Evolutionary conservation across 2,113 vertebrate genomes (phyloP).

Genomic region (Heterotis niloticus): DNA sequence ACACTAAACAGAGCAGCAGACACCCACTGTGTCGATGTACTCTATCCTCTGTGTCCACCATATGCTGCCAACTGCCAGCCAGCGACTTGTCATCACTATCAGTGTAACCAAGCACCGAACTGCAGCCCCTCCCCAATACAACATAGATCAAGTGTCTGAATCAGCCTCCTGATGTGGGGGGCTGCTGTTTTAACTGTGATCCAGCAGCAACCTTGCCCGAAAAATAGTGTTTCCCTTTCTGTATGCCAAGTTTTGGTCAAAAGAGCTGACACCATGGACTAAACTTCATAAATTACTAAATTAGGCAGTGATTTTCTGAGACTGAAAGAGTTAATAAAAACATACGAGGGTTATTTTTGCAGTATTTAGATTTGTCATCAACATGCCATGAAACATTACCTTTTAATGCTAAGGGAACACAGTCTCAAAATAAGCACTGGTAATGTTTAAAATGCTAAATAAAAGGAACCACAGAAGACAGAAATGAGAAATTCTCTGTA

Average conservation of each 20-base stretch:
- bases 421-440: not conserved
- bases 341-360: not conserved
- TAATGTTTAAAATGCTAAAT: not conserved
- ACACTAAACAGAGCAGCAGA: not conserved
- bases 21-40: not conserved
- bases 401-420: not conserved
- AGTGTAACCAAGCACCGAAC: slow-evolving; percentile 21
- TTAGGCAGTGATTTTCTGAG: slow-evolving; percentile 4
- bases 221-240: not conserved
- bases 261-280: slow-evolving; percentile 7
- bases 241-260: slow-evolving; percentile 3
- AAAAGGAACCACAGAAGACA: not conserved
- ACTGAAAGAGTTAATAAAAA: slow-evolving; percentile 5
- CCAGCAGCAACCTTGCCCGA: not conserved
- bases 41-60: slow-evolving; percentile 1
- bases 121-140: not conserved
- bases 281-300: slow-evolving; percentile 7
- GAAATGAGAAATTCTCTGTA: not conserved
- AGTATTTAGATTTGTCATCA: slow-evolving; percentile 14
- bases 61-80: slow-evolving; percentile 11
- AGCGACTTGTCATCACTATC: slow-evolving; percentile 13
- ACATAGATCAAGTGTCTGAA: not conserved
- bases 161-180: not conserved
- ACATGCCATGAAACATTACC: not conserved
- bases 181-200: not conserved